A percentile compares a stretch with the other conserved stretches of the same genome.
Evolutionary conservation across 2,888 invertebrate genomes (phyloP).

Genomic region (Ichneumoninae sp.): DNA sequence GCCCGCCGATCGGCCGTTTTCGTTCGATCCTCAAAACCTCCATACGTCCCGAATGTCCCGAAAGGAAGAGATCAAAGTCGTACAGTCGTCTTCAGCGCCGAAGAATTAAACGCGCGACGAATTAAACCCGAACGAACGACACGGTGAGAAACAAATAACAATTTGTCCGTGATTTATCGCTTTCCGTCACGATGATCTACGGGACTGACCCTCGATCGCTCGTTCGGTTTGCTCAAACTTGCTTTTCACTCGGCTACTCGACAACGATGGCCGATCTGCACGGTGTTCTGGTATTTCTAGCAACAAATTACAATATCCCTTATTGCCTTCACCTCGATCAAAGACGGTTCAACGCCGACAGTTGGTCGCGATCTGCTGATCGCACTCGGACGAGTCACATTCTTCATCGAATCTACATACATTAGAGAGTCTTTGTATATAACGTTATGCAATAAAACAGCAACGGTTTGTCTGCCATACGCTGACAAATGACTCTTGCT

Average conservation of each 20-base stretch:
- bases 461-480: conserved; percentile 32
- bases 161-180: conserved; percentile 18
- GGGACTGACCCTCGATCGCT: background rate
- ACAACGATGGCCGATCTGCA: background rate
- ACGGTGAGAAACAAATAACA: background rate
- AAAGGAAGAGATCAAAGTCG: no score
- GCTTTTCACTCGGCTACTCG: conserved; percentile 1
- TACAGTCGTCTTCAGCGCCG: no score
- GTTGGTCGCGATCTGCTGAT: conserved; percentile 14
- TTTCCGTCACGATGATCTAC: no score
- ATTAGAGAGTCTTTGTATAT: conserved; percentile 10
- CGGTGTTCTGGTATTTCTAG: conserved; percentile 49
- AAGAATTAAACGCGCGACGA: background rate
- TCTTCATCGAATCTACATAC: conserved; percentile 49
- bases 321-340: conserved; percentile 55
- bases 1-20: no score
- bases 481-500: conserved; percentile 26
- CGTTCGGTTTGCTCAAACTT: conserved; percentile 16
- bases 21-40: no score
- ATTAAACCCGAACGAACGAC: background rate
- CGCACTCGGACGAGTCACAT: conserved; percentile 25
- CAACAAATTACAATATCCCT: conserved; percentile 38
- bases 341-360: conserved; percentile 30
- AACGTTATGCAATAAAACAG: conserved; percentile 24
- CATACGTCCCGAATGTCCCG: no score